Conservation (phyloP, 2,113 vertebrate genomes). For the Taurulus bubalis region DNA sequence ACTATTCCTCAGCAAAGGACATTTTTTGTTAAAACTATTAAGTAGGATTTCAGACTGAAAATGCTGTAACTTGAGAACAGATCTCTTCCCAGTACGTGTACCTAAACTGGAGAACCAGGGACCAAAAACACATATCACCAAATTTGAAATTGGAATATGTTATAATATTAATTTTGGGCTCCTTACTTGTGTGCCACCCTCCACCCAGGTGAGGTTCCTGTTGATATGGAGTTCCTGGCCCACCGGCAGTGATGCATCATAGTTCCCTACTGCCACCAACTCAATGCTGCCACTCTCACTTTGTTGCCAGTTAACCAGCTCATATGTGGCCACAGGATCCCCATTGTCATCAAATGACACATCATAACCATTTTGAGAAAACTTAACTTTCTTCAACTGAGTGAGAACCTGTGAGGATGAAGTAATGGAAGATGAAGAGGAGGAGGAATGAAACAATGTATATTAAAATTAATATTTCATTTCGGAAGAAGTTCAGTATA, state of each 20-base stretch:
- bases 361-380: slow-evolving; percentile 67
- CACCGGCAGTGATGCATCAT: slow-evolving; percentile 69
- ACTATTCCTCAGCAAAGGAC: slow-evolving; percentile 41
- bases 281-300: slow-evolving; percentile 45
- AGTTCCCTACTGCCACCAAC: slow-evolving; percentile 72
- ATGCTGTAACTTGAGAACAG: background rate
- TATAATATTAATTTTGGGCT: background rate
- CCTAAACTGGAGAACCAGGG: background rate
- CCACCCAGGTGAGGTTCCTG: slow-evolving; percentile 70
- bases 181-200: slow-evolving; percentile 58
- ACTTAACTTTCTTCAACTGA: slow-evolving; percentile 71
- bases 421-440: background rate
- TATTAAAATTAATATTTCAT: background rate
- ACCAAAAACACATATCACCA: background rate
- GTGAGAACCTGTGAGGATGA: slow-evolving; percentile 58
- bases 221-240: slow-evolving; percentile 67
- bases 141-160: background rate
- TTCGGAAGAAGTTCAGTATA: background rate
- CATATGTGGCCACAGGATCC: slow-evolving; percentile 76
- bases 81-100: background rate
- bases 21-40: slow-evolving; percentile 11
- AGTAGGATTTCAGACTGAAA: slow-evolving; percentile 38
- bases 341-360: slow-evolving; percentile 79
- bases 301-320: slow-evolving; percentile 80
- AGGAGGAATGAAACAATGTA: fast-evolving